phyloP scores from a whole-genome alignment of 2,113 vertebrate species.

The Poeciliopsis turrubarensis region DNA sequence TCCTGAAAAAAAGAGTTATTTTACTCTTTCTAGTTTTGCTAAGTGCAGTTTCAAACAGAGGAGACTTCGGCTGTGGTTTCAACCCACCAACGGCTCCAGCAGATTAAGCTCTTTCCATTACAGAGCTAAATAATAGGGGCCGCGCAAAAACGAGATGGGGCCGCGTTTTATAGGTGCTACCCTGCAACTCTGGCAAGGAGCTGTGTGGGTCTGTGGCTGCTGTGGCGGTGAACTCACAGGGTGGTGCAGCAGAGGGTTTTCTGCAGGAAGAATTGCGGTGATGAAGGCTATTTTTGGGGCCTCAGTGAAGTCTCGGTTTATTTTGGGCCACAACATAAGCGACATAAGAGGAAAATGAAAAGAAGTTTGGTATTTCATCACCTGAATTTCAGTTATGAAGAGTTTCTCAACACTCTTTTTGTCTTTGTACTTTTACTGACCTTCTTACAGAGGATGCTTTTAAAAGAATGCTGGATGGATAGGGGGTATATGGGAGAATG shows the following conservation, averaged over 20 bases:
- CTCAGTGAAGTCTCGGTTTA: conserved; percentile 55
- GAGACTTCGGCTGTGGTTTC: conserved; percentile 37
- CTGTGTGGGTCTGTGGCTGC: conserved; percentile 62
- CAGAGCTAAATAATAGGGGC: conserved; percentile 66
- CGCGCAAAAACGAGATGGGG: conserved; percentile 49
- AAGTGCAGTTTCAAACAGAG: conserved; percentile 55
- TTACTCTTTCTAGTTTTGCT: conserved; percentile 44
- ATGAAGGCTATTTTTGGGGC: conserved; percentile 58
- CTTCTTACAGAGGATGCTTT: conserved; percentile 15
- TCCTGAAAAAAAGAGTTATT: conserved; percentile 20
- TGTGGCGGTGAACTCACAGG: conserved; percentile 53
- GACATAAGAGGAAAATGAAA: conserved; percentile 50
- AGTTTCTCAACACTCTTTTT: conserved; percentile 9
- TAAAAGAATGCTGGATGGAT: neutral
- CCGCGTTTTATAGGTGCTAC: conserved; percentile 72
- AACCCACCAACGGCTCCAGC: conserved; percentile 49
- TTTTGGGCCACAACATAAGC: conserved; percentile 45
- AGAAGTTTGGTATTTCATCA: conserved; percentile 21
- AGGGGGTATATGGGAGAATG: conserved; percentile 11
- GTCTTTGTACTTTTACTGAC: conserved; percentile 36
- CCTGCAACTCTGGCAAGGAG: conserved; percentile 57
- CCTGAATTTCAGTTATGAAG: conserved; percentile 13
- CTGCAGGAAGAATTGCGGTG: conserved; percentile 52
- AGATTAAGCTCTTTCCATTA: conserved; percentile 73
- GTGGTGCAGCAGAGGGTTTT: conserved; percentile 40